Percentiles rank a stretch among this genome's conserved stretches.
Conservation (phyloP, 2,797 vertebrate species). For the Diplodus sargus region DNA sequence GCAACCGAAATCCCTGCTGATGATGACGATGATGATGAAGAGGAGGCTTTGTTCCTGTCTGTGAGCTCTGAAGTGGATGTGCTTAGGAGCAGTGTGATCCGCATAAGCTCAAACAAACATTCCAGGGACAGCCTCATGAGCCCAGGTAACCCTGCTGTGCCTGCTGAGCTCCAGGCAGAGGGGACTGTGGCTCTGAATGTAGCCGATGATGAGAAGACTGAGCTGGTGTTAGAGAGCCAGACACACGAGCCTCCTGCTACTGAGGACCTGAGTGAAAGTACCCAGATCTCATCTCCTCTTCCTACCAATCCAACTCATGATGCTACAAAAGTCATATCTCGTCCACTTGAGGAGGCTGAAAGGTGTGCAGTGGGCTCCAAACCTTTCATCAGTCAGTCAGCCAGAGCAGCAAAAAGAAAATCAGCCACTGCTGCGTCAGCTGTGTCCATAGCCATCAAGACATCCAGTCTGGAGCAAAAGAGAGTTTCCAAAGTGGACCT, state of each 20-base stretch:
- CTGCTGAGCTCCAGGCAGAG: conserved; percentile 7
- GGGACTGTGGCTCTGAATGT: background rate
- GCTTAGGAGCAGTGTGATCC: conserved; percentile 44
- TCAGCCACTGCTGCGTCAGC: background rate
- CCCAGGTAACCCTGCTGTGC: background rate
- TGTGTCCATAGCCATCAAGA: conserved; percentile 62
- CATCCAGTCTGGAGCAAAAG: conserved; percentile 77
- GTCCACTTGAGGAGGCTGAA: conserved; percentile 11
- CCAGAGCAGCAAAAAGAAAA: conserved; percentile 33
- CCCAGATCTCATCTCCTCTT: conserved; percentile 47
- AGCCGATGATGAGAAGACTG: background rate
- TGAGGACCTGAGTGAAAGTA: background rate
- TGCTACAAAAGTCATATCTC: background rate
- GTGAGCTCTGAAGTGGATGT: conserved; percentile 74
- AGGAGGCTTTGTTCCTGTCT: conserved; percentile 77
- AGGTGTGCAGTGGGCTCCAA: conserved; percentile 1
- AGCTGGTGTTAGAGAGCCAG: background rate
- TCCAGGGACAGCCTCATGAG: conserved; percentile 4
- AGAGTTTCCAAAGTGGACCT: conserved; percentile 88
- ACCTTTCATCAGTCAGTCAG: conserved; percentile 32
- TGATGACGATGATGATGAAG: conserved; percentile 67
- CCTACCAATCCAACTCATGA: conserved; percentile 7
- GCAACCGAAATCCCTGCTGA: conserved; percentile 71
- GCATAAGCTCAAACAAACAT: conserved; percentile 38
- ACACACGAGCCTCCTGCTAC: conserved; percentile 58